These are phyloP conservation scores for Hipparchia semele DNA, from an alignment of 2,888 invertebrate species.

Conservation along the genomic window DNA sequence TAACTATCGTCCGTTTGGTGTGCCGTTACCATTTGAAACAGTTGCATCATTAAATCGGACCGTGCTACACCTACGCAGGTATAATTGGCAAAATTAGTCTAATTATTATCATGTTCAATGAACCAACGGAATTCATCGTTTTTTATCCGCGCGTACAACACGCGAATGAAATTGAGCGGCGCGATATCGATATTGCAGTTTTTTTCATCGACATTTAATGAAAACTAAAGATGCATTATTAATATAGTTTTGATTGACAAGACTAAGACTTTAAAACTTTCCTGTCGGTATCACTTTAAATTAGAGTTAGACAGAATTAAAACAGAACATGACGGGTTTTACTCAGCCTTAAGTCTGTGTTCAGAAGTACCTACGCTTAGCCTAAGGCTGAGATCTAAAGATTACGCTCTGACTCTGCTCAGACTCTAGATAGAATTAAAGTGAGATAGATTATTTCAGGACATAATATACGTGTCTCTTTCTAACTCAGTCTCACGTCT, in stretches of 20 bases:
- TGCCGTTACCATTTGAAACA: slow-evolving; percentile 52
- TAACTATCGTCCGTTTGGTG: background rate
- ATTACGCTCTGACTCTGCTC: too few species aligned
- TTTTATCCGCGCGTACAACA: slow-evolving; percentile 11
- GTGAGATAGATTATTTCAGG: too few species aligned
- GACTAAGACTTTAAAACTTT: background rate
- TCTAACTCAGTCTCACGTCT: too few species aligned
- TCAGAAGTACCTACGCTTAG: too few species aligned
- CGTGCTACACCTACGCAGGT: slow-evolving; percentile 57
- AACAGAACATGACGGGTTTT: too few species aligned
- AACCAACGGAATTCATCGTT: slow-evolving; percentile 29
- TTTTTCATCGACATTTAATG: background rate
- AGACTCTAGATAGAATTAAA: too few species aligned
- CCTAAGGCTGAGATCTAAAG: too few species aligned
- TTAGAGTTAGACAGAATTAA: background rate
- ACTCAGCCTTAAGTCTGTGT: too few species aligned
- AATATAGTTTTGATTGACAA: background rate
- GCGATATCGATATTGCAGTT: background rate
- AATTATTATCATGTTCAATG: slow-evolving; percentile 64
- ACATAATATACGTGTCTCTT: too few species aligned
- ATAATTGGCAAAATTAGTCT: slow-evolving; percentile 69
- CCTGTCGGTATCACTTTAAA: background rate
- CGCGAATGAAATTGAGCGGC: slow-evolving; percentile 19
- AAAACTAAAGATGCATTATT: slow-evolving; percentile 2
- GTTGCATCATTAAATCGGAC: slow-evolving; percentile 52